These are phyloP conservation scores for Plotosus lineatus DNA, from an alignment of 2,113 vertebrate genomes.

Conservation along the genomic window DNA sequence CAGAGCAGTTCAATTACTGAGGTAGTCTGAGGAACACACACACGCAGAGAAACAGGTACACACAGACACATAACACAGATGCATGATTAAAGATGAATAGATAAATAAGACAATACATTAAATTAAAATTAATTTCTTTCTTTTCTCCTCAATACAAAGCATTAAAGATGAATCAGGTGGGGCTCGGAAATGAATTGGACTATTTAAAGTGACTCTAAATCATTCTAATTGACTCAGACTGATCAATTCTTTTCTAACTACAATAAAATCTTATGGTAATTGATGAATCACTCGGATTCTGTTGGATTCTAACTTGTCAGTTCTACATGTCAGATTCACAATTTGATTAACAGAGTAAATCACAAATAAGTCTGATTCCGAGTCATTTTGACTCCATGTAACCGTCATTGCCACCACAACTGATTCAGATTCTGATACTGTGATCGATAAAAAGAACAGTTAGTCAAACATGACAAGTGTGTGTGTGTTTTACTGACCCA, in stretches of 20 bases:
- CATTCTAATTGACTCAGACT: not conserved
- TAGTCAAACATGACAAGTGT: not conserved
- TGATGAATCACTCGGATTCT: not conserved
- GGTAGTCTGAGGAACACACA: slow-evolving; percentile 72
- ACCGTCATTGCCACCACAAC: not conserved
- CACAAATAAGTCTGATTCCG: not conserved
- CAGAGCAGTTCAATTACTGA: slow-evolving; percentile 81
- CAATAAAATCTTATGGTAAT: too few relatives aligned
- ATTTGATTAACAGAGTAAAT: not conserved
- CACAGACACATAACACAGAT: not conserved
- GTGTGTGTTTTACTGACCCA: slow-evolving; percentile 72
- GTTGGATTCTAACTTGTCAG: not conserved
- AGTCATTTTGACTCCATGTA: not conserved
- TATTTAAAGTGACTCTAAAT: not conserved
- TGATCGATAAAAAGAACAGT: not conserved
- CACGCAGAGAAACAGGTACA: not conserved
- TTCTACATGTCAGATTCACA: not conserved
- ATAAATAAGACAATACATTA: not conserved
- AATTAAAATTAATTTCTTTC: not conserved
- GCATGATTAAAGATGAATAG: not conserved
- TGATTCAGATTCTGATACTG: not conserved
- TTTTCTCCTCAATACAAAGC: too few relatives aligned
- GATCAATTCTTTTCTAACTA: too few relatives aligned
- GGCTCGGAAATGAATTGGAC: not conserved
- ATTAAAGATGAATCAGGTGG: not conserved